phyloP scores from a whole-genome alignment of 2,888 invertebrate genomes.

The Lasius fuliginosus region DNA sequence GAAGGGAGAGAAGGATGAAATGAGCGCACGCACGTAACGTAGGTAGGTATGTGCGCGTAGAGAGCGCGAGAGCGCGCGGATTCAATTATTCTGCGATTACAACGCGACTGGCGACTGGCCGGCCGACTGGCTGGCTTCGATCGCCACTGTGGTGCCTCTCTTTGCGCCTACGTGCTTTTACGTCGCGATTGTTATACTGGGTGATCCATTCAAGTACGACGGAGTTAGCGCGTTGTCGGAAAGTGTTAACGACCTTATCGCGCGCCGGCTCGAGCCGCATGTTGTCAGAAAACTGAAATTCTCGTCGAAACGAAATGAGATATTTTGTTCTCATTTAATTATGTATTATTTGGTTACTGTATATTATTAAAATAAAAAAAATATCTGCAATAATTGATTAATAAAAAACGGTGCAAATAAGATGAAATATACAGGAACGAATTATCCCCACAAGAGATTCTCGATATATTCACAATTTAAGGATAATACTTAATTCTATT shows the following conservation, averaged over 20 bases:
- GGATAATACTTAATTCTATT: not conserved
- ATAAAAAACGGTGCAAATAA: not conserved
- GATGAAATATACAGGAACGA: not conserved
- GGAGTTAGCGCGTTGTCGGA: conserved; percentile 24
- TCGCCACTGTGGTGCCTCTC: conserved; percentile 47
- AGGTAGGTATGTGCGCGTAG: conserved; percentile 60
- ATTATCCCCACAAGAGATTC: not conserved
- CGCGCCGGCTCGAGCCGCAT: not conserved
- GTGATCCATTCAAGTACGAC: conserved; percentile 68
- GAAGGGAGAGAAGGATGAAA: conserved; percentile 63
- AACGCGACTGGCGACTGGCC: conserved; percentile 75
- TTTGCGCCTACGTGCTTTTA: conserved; percentile 58
- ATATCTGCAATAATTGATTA: not conserved
- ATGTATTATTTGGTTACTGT: not conserved
- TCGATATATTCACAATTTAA: not conserved
- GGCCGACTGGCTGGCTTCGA: conserved; percentile 57
- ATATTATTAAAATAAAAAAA: not conserved
- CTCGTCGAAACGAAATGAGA: not conserved
- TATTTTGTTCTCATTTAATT: not conserved
- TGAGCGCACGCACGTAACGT: conserved; percentile 64
- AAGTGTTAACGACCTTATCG: conserved; percentile 44
- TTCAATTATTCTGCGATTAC: conserved; percentile 86
- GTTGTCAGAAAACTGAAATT: not conserved
- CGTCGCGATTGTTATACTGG: conserved; percentile 67
- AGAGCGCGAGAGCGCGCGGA: conserved; percentile 73